Evolutionary conservation across 1,140 invertebrate species (phyloP), one percentile per base, ranked within the genome.

Genomic region (Polypedilum vanderplanki): DNA sequence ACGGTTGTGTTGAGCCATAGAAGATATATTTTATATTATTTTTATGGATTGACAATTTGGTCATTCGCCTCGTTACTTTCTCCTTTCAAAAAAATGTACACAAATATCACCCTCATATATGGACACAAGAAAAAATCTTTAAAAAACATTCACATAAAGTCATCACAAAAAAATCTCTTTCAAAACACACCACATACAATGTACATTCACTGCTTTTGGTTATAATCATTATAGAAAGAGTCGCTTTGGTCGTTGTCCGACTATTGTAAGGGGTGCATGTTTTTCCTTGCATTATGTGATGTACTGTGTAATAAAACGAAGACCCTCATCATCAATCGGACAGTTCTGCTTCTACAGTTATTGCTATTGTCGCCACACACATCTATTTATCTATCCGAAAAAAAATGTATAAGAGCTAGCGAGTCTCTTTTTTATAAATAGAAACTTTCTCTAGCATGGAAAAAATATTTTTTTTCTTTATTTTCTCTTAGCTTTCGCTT

Each of bases 241-340:
- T 33, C 5, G 24, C 24, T 33, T n/a, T 57, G 3, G 12, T 57
- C n/a, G n/a, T 33, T 33, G 24, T 33, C 24, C 46, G 12, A 57
- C n/a, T 57, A 57, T 57, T 57, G 46, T n/a, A 4, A 57, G 46
- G 46, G 46, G 46, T 57, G 46, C 46, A 57, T 15, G 46, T 57
- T 12, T 57, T 3, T 57, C 15, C n/a, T 57, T 57, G 10, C 46
- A n/a, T 57, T 3, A 12, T 57, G 4, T 57, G 46, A 57, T 57
- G 46, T 57, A 57, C 46, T 70, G 15, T 70, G 20, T 70, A 70
- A 70, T 70, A 70, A 70, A 70, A 70, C 65, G 65, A 70, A 70
- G 65, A 70, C 65, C 65, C 65, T 70, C 65, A 70, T 70, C 65
- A 70, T 70, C 18, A 70, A 70, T 70, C 65, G 65, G 65, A 70